Base-by-base conservation (phyloP, 2,888 invertebrate genomes). In the Ecdyonurus torrentis region DNA sequence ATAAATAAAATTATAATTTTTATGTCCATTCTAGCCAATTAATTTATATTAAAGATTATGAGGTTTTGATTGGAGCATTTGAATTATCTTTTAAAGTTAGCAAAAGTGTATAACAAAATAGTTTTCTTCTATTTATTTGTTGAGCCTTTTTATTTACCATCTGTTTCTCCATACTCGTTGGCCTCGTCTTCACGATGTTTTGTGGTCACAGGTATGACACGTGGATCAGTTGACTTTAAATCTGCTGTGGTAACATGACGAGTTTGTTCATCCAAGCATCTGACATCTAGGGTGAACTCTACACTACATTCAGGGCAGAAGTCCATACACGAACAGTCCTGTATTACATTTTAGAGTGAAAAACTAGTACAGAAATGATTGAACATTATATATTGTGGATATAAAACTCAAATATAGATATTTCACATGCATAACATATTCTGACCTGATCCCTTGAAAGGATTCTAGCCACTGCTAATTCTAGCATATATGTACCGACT, bases 291-390 rank as follows among this genome's bases (percentile, higher is more conserved):
- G 0, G 91, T 94, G 71, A 99, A 98, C 75, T 98, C 97, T 0
- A 99, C 97, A 67, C 97, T 93, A 75, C 99, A 99, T 68, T 96
- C 92, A 1, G 88, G 86, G 75, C 99, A 99, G 73, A 99, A 99
- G 76, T 99, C 98, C 23, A 89, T 85, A 72, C 99, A 99, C 67
- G 89, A 87, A 72, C 99, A 99, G 74, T 99, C 98, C 78, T 93
- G 76, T 24, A 70, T 69, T 67, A n/a, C n/a, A n/a, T 63, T 5
- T 1, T 19, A n/a, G n/a, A n/a, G n/a, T n/a, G n/a, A n/a, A n/a
- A n/a, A n/a, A n/a, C n/a, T n/a, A n/a, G n/a, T n/a, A n/a, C n/a
- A n/a, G n/a, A n/a, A n/a, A n/a, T n/a, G n/a, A n/a, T n/a, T n/a
- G n/a, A n/a, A n/a, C n/a, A n/a, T n/a, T n/a, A n/a, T n/a, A n/a